Conservation (phyloP, 2,888 invertebrate species). For the Aphodius granarius region DNA sequence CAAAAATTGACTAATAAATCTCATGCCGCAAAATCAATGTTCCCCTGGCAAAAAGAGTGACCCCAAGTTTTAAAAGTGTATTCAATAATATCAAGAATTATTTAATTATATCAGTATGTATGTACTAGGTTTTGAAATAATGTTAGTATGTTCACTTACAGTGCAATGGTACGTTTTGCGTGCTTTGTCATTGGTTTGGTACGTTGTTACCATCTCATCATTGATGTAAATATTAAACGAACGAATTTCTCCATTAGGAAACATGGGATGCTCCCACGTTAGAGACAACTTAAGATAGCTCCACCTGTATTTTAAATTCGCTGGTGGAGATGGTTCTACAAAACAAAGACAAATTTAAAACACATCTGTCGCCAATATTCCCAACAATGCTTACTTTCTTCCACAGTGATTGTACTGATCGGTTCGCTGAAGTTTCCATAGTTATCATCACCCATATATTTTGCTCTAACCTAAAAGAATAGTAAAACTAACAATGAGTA, state of each 20-base stretch:
- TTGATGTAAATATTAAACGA: background rate
- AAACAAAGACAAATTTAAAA: background rate
- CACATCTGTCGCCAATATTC: background rate
- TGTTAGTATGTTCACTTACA: too few relatives aligned
- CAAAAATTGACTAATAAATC: too few relatives aligned
- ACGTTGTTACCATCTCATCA: background rate
- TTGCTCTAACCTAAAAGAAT: background rate
- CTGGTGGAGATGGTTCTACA: background rate
- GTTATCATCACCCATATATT: background rate
- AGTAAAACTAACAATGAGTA: too few relatives aligned
- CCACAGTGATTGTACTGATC: background rate
- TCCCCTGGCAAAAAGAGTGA: too few relatives aligned
- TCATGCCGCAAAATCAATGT: too few relatives aligned
- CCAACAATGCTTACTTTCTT: background rate
- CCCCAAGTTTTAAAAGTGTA: too few relatives aligned
- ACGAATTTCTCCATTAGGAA: constrained; percentile 2
- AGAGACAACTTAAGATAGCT: background rate
- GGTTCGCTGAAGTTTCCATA: background rate
- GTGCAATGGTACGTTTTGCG: too few relatives aligned
- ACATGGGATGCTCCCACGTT: background rate
- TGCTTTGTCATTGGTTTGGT: background rate
- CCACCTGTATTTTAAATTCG: background rate
- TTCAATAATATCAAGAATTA: too few relatives aligned
- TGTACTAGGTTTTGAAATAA: too few relatives aligned
- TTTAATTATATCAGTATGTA: too few relatives aligned